Base-by-base conservation (phyloP, 2,797 vertebrate genomes). In the Malacoctenus gilli region DNA sequence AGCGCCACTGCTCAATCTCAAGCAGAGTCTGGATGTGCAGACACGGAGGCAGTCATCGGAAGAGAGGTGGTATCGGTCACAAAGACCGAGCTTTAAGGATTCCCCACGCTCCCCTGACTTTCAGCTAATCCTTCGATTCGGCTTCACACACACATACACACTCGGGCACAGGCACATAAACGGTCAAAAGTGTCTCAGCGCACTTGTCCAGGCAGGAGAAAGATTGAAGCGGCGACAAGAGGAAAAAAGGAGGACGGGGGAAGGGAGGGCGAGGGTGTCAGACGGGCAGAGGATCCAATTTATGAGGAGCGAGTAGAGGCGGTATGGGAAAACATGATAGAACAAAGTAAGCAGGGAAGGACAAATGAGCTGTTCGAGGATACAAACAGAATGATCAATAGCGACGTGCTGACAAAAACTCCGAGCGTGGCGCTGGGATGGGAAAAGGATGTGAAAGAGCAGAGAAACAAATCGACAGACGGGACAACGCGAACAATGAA, bases 321-420 rank as follows among this genome's bases (percentile, higher is more conserved):
- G 16, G 49, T 52, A 52, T 52, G 50, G 65, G 49, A 70, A n/a
- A 59, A 70, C 60, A 64, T 59, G 63, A 77, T 58, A 47, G 63
- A 75, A 79, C 63, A 81, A 77, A 82, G 55, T 57, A 66, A 60
- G 63, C 59, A 68, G 41, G 18, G 55, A 66, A 66, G 64, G 69
- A 74, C 61, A 75, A 80, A 85, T 80, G 59, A 72, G 68, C 62
- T 67, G 62, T 59, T 51, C 1, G 12, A 59, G 65, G 57, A 44
- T 42, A 75, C 55, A 84, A 72, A 81, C 56, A 71, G 59, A 59
- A 63, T 57, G 75, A 84, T 84, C 83, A 70, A 77, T 80, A 36
- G 60, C 58, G 34, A 54, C 52, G 38, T 32, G 53, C 38, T 49
- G 30, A 54, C 49, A 67, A 37, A 21, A 48, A 55, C 55, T 42